Conservation (phyloP, 2,113 vertebrate species). For the Sturnira hondurensis region DNA sequence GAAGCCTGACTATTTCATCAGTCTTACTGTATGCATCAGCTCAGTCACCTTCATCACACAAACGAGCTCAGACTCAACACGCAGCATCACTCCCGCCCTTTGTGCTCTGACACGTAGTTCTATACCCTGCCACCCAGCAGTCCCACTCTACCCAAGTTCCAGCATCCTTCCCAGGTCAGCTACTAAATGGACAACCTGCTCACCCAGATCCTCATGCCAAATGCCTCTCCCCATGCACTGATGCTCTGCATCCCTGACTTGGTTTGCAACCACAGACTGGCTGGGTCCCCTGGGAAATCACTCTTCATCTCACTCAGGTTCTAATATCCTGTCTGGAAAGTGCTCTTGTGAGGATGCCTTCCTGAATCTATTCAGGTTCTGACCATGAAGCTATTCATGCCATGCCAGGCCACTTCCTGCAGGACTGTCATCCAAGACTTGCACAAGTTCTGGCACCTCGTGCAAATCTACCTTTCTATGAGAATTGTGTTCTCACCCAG, state of each 20-base stretch:
- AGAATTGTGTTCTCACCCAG: background rate
- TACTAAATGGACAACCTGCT: background rate
- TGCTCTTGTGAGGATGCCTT: background rate
- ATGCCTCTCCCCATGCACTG: background rate
- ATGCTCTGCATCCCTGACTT: background rate
- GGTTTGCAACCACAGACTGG: background rate
- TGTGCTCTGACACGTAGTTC: background rate
- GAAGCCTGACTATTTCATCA: background rate
- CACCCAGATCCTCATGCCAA: background rate
- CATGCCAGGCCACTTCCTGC: background rate
- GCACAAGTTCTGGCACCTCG: background rate
- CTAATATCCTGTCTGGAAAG: background rate
- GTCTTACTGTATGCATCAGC: too few species aligned
- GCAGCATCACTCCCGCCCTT: fast-evolving
- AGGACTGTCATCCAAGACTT: too few species aligned
- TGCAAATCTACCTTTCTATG: background rate
- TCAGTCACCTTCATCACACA: background rate
- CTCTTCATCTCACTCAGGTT: background rate
- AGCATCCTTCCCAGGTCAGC: background rate
- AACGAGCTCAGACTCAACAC: background rate
- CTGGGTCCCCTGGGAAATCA: background rate
- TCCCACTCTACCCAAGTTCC: background rate
- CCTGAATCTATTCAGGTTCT: background rate
- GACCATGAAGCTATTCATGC: too few species aligned
- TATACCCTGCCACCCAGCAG: background rate